Percentiles rank a stretch among this genome's conserved stretches.
Conservation (phyloP, 1,140 invertebrate genomes). For the Papilio aristodemus region DNA sequence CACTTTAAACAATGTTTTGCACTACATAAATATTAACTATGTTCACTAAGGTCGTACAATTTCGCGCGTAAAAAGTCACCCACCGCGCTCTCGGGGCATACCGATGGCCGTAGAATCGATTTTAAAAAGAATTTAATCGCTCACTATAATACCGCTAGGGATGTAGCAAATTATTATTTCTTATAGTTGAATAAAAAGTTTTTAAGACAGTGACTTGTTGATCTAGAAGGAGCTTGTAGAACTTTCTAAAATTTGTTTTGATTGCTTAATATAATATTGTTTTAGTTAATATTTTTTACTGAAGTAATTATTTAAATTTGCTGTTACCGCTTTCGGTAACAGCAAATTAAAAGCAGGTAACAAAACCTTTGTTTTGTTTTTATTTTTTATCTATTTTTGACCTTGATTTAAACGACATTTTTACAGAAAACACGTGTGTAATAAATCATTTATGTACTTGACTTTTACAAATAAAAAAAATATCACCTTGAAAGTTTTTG, state of each 20-base stretch:
- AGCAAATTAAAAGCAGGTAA: background rate
- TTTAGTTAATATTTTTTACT: too few species aligned
- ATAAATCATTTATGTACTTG: too few species aligned
- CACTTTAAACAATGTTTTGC: conserved; percentile 34
- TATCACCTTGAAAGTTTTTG: too few species aligned
- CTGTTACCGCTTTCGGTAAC: background rate
- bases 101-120: conserved; percentile 21
- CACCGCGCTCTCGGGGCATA: conserved; percentile 24
- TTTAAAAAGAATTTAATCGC: conserved; percentile 17
- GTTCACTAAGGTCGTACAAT: conserved; percentile 22
- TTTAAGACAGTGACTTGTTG: background rate
- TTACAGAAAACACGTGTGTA: too few species aligned
- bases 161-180: conserved; percentile 22
- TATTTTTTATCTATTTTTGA: too few species aligned
- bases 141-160: conserved; percentile 4
- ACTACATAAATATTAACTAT: conserved; percentile 29
- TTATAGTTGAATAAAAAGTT: conserved; percentile 10
- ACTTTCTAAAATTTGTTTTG: background rate
- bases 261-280: background rate
- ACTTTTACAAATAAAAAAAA: too few species aligned
- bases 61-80: conserved; percentile 31
- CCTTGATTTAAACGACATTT: too few species aligned
- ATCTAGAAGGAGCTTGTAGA: background rate
- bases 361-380: too few species aligned
- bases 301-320: too few species aligned